Evolutionary conservation across 2,888 invertebrate genomes (phyloP).

Genomic region (Troilus luridus): DNA sequence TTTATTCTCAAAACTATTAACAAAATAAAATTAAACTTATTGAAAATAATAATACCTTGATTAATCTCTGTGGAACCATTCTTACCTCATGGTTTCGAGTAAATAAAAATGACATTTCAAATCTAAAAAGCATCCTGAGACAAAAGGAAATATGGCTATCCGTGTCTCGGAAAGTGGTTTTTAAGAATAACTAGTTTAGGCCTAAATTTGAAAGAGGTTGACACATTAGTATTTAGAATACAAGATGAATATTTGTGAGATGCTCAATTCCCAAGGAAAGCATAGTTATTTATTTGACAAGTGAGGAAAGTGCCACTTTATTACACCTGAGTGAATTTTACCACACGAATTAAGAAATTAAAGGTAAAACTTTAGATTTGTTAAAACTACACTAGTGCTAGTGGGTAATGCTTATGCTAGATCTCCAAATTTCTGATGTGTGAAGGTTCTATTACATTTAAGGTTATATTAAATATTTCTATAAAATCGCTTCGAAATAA

Average conservation of each 20-base stretch:
- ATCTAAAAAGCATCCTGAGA: background rate
- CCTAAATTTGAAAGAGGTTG: background rate
- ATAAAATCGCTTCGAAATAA: too few species aligned
- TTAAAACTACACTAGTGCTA: too few species aligned
- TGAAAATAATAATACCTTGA: background rate
- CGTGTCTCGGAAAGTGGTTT: background rate
- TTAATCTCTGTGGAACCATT: background rate
- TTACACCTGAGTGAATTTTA: too few species aligned
- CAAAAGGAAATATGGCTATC: background rate
- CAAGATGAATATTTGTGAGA: background rate
- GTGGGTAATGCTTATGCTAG: too few species aligned
- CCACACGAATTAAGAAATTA: too few species aligned
- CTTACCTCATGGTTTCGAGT: background rate
- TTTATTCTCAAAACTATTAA: background rate
- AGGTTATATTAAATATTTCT: too few species aligned
- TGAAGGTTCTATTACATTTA: too few species aligned
- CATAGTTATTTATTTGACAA: too few species aligned
- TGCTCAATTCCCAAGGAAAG: too few species aligned
- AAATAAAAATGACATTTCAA: background rate
- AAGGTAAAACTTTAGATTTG: too few species aligned
- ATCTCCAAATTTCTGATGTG: too few species aligned
- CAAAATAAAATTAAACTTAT: background rate
- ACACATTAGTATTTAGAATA: background rate
- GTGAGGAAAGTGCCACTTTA: too few species aligned
- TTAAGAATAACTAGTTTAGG: background rate